Percentiles rank a stretch among this genome's conserved stretches.
These are phyloP conservation scores for Typhlichthys subterraneus DNA, from an alignment of 2,797 vertebrate species.

Conservation along the genomic window DNA sequence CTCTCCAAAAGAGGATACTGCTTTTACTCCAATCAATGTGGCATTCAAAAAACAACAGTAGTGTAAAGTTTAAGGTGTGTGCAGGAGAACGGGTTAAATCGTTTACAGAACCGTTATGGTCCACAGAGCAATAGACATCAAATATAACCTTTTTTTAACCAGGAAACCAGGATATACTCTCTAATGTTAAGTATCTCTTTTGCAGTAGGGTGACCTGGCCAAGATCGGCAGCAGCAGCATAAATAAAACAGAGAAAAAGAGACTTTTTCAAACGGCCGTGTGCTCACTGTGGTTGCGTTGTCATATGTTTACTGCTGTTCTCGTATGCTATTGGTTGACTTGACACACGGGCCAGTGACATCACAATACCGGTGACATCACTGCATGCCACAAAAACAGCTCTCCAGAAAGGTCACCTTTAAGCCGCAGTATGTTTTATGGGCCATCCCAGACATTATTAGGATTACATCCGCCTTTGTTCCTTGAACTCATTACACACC, in stretches of 20 bases:
- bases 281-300: conserved; percentile 20
- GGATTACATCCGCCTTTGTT: conserved; percentile 20
- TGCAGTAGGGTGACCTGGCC: too few species aligned
- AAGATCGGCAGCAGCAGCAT: too few species aligned
- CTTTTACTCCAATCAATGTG: too few species aligned
- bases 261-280: not conserved
- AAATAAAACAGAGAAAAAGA: too few species aligned
- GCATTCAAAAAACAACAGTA: too few species aligned
- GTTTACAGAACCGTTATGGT: not conserved
- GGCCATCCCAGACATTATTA: conserved; percentile 13
- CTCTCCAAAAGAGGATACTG: too few species aligned
- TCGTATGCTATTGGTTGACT: conserved; percentile 23
- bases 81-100: too few species aligned
- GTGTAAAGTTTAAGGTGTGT: too few species aligned
- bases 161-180: too few species aligned
- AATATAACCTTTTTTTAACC: not conserved
- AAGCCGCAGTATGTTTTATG: conserved; percentile 51
- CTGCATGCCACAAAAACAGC: conserved; percentile 39
- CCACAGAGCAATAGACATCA: conserved; percentile 35
- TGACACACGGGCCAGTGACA: conserved; percentile 55
- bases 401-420: conserved; percentile 63
- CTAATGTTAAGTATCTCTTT: too few species aligned
- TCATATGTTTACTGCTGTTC: conserved; percentile 55
- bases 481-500: not conserved
- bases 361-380: conserved; percentile 54